phyloP scores from a whole-genome alignment of 2,888 invertebrate species.

The Orchestes rusci region DNA sequence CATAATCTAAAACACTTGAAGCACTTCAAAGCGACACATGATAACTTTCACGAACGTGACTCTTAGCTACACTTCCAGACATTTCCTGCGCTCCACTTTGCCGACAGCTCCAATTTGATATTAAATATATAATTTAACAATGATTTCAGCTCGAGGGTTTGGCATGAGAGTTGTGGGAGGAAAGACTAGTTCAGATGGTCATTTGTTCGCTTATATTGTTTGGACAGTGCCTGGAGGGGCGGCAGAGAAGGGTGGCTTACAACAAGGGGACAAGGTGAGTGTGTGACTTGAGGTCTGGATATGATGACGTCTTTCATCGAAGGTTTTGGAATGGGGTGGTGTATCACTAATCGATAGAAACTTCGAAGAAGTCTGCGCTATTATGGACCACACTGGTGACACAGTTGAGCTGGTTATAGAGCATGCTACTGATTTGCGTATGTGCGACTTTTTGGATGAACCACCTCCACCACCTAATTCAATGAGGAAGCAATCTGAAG shows the following conservation, averaged over 20 bases:
- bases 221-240: conserved; percentile 90
- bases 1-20: too few species aligned
- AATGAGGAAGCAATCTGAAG: conserved; percentile 43
- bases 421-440: conserved; percentile 66
- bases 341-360: conserved; percentile 83
- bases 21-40: too few species aligned
- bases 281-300: too few species aligned
- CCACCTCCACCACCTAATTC: conserved; percentile 44
- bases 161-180: conserved; percentile 94
- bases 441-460: conserved; percentile 64
- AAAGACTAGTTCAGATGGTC: conserved; percentile 77
- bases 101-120: too few species aligned
- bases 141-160: conserved; percentile 77
- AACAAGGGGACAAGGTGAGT: conserved; percentile 70
- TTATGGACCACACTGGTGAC: conserved; percentile 82
- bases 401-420: conserved; percentile 80
- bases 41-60: too few species aligned
- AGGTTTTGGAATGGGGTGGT: conserved; percentile 85
- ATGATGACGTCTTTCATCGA: too few species aligned
- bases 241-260: conserved; percentile 81
- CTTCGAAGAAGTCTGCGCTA: conserved; percentile 87
- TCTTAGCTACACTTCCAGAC: too few species aligned
- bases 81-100: too few species aligned
- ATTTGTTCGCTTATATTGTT: conserved; percentile 82
- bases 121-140: too few species aligned